Evolutionary conservation across 2,113 vertebrate species (phyloP), one percentile per base, ranked within the genome.

Genomic region (Ceyx cyanopectus): DNA sequence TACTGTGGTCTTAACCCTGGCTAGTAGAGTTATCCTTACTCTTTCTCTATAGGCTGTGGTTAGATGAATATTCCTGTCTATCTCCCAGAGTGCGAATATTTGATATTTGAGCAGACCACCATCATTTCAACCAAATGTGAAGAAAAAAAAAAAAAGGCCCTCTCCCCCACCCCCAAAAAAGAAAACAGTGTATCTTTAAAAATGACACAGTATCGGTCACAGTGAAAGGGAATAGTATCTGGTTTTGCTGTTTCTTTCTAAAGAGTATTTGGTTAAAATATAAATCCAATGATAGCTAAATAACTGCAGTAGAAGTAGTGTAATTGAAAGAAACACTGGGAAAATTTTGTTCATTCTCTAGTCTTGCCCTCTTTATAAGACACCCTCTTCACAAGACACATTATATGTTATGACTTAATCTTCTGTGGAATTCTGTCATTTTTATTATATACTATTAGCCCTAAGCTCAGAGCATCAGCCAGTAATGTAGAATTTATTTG

Each of bases 361-460:
- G 45, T 65, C 57, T 77, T 74, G 6, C 62, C 32, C n/a, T 85
- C 26, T 32, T 81, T 85, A 21, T 56, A 48, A 85, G 51, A 56
- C 48, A 70, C 5, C 3, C 6, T 81, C 37, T 77, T 85, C 66
- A 43, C 37, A 87, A 56, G 22, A 77, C n/a, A 69, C 14, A 9
- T 75, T 72, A 13, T 45, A 16, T 89, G 90, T 92, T 82, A 67
- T 51, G 61, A 51, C 12, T 77, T 17, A 76, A 83, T 87, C 57
- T 81, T 87, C 87, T 85, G 56, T 91, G 75, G 63, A 12, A 75
- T n/a, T 32, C 17, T 70, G 6, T 89, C 5, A 70, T n/a, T 89
- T 90, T 85, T 80, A 76, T 70, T 56, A 77, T 70, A 65, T 87
- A 19, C 85, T 51, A 14, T 83, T 94, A 91, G 37, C 43, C 32